Evolutionary conservation across 2,113 vertebrate species (phyloP).

Genomic region (Gracilinanus agilis): DNA sequence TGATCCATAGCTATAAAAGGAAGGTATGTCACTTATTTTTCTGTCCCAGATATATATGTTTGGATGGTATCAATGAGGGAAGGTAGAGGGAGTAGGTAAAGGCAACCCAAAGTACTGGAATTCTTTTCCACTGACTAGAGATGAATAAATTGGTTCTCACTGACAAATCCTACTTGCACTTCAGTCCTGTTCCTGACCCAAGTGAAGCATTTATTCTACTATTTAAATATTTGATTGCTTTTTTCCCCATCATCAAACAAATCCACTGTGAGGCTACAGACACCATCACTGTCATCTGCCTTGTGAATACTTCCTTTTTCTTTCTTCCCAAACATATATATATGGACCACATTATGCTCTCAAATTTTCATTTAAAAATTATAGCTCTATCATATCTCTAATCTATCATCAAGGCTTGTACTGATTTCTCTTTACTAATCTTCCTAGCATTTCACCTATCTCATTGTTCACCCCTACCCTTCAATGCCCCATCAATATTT

Average conservation of each 20-base stretch:
- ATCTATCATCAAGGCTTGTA: not conserved
- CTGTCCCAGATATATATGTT: not conserved
- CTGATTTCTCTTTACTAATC: not conserved
- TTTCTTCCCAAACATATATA: slow-evolving; percentile 1
- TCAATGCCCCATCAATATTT: not conserved
- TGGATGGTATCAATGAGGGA: too few relatives aligned
- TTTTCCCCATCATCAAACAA: slow-evolving; percentile 37
- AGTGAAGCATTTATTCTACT: not conserved
- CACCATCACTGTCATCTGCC: not conserved
- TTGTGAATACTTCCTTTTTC: not conserved
- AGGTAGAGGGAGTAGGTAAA: not conserved
- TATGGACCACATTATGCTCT: not conserved
- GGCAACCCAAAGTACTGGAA: not conserved
- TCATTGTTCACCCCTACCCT: not conserved
- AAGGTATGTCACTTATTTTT: not conserved
- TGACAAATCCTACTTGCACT: not conserved
- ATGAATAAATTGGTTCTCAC: not conserved
- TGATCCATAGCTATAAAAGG: not conserved
- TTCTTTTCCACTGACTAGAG: not conserved
- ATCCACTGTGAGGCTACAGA: slow-evolving; percentile 4
- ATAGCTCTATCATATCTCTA: not conserved
- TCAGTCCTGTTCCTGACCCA: slow-evolving; percentile 33
- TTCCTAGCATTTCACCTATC: not conserved
- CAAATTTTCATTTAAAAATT: slow-evolving; percentile 42
- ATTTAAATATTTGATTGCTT: slow-evolving; percentile 61